Conservation (phyloP, 2,113 vertebrate species). For the Orientallactaga bullata region DNA sequence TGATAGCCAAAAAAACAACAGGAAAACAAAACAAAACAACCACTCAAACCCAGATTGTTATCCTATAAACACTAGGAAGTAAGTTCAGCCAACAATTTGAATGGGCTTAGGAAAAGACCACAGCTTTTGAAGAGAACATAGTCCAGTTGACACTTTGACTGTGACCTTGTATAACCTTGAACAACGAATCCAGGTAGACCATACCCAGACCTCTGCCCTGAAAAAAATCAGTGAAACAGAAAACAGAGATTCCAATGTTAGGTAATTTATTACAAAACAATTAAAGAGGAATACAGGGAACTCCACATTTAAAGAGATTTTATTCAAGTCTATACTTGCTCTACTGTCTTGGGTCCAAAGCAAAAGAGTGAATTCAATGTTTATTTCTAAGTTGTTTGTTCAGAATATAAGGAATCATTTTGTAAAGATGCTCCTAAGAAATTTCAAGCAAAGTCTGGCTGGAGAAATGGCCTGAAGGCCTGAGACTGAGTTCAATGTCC, state of each 20-base stretch:
- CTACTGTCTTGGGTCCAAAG: neutral
- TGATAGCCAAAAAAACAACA: neutral
- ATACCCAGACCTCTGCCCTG: neutral
- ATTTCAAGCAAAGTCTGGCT: neutral
- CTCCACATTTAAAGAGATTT: constrained; percentile 35
- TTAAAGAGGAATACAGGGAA: constrained; percentile 20
- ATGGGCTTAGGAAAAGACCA: neutral
- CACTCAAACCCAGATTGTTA: neutral
- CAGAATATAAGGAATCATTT: neutral
- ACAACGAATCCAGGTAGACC: neutral
- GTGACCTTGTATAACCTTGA: neutral
- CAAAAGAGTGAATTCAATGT: constrained; percentile 18
- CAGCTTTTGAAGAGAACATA: constrained; percentile 6
- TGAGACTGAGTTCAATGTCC: too few relatives aligned
- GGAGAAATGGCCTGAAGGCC: too few relatives aligned
- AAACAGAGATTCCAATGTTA: neutral
- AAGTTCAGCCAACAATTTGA: constrained; percentile 4
- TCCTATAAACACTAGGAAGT: neutral
- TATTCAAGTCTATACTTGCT: constrained; percentile 11
- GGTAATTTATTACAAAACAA: neutral
- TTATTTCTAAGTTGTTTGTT: constrained; percentile 48
- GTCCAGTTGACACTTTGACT: neutral
- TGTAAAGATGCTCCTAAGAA: constrained; percentile 2
- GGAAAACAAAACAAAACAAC: neutral
- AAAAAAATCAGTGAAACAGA: neutral